Evolutionary conservation across 2,797 vertebrate species (phyloP).

Genomic region (Rhinichthys osculus): DNA sequence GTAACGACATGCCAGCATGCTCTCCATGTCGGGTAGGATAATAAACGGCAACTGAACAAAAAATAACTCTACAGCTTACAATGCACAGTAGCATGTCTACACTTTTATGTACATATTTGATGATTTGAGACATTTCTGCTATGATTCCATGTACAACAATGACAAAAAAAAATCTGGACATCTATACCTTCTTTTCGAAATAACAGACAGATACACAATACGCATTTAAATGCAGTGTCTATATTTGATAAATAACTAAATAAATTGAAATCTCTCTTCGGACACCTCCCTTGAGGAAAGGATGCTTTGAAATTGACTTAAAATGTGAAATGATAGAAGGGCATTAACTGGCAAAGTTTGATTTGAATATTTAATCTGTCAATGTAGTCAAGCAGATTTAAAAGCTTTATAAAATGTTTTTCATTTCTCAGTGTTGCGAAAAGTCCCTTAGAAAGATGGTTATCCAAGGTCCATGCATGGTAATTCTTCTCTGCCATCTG

Average conservation of each 20-base stretch:
- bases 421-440: constrained; percentile 24
- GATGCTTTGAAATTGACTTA: constrained; percentile 37
- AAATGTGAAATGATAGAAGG: constrained; percentile 41
- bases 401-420: constrained; percentile 70
- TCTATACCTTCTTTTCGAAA: constrained; percentile 69
- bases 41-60: constrained; percentile 72
- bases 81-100: constrained; percentile 96
- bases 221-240: constrained; percentile 52
- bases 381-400: constrained; percentile 81
- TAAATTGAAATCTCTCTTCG: constrained; percentile 44
- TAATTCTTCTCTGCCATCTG: constrained; percentile 42
- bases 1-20: constrained; percentile 92
- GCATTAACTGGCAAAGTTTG: constrained; percentile 51
- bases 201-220: constrained; percentile 73
- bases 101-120: constrained; percentile 88
- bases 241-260: constrained; percentile 57
- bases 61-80: constrained; percentile 94
- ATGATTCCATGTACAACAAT: constrained; percentile 75
- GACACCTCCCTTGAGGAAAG: constrained; percentile 3
- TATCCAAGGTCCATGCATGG: constrained; percentile 28
- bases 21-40: constrained; percentile 85
- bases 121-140: constrained; percentile 74
- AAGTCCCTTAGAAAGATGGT: constrained; percentile 16
- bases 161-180: constrained; percentile 66
- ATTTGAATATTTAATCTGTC: constrained; percentile 68